Percentiles rank a stretch among this genome's conserved stretches.
Evolutionary conservation across 1,140 invertebrate species (phyloP).

Genomic region (Cyrtorhinus lividipennis): DNA sequence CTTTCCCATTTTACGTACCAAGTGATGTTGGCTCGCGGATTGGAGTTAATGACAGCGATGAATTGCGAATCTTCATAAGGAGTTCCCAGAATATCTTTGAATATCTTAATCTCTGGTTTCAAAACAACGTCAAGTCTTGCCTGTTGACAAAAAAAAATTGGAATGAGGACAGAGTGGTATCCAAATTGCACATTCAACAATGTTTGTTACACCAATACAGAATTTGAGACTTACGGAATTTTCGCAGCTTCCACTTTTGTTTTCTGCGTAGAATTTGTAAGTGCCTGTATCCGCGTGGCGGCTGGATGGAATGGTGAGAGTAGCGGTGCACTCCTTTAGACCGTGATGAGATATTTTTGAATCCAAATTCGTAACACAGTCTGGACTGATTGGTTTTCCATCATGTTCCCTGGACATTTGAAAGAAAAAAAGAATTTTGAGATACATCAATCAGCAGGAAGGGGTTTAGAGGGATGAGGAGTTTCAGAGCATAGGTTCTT

Average conservation of each 20-base stretch:
- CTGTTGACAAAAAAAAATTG: too few relatives aligned
- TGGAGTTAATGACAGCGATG: constrained; percentile 52
- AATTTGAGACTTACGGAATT: constrained; percentile 35
- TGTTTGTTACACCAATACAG: not conserved
- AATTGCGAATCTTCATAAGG: constrained; percentile 57
- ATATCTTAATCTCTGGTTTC: constrained; percentile 54
- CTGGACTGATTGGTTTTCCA: constrained; percentile 32
- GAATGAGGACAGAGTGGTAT: too few relatives aligned
- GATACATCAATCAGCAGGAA: constrained; percentile 3
- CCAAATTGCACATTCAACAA: too few relatives aligned
- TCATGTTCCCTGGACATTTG: constrained; percentile 32
- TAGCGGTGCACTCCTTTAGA: constrained; percentile 56
- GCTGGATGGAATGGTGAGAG: constrained; percentile 48
- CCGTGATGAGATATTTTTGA: constrained; percentile 53
- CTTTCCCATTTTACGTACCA: too few relatives aligned
- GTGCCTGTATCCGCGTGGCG: constrained; percentile 60
- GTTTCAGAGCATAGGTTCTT: too few relatives aligned
- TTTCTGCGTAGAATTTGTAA: constrained; percentile 61
- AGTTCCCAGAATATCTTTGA: constrained; percentile 52
- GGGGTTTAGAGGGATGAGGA: too few relatives aligned
- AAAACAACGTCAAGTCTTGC: constrained; percentile 57
- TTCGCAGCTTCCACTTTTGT: constrained; percentile 57
- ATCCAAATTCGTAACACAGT: constrained; percentile 35
- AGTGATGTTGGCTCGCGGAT: constrained; percentile 59
- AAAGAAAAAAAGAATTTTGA: constrained; percentile 7